Base-by-base conservation (phyloP, 2,888 invertebrate species). In the Rotaria socialis region DNA sequence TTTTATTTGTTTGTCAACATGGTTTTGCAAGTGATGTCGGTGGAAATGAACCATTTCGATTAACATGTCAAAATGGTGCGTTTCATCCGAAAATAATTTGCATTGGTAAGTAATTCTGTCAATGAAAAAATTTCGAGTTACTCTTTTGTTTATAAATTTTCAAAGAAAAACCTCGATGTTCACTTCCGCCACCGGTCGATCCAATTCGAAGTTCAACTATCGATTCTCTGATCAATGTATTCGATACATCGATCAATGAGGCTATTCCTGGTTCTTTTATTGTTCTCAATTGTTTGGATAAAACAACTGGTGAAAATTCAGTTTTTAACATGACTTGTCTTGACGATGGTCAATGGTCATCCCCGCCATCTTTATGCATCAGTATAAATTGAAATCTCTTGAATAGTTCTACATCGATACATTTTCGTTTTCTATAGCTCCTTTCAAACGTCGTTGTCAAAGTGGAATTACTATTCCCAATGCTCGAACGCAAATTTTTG, bases 261-360 rank as follows among this genome's bases (percentile, higher is more conserved):
- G 80, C 80, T n/a, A 43, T 80, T 47, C 80, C 80, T 5, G 80
- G 80, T 47, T 80, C 80, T 22, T 80, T 47, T 80, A n/a, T 80
- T n/a, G 11, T 47, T 47, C 14, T 80, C 19, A 80, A 80, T n/a
- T 80, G 80, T 80, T 24, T 80, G 4, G 10, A 43, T 80, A 80
- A 80, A 47, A 47, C 47, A 7, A 80, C 11, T 80, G 24, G n/a
- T 11, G 10, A n/a, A 47, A 80, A 47, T 80, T 80, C 80, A 4
- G 14, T n/a, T 47, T 80, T 80, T 24, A 80, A 80, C 47, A 47
- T 80, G 47, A 80, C 80, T 47, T 80, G 80, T 47, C 43, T 80
- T 22, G 80, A 80, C 4, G 22, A 43, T 80, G 80, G 80, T 10
- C 43, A 80, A 47, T 80, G 80, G 80, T 47, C 10, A 67, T 27